These are phyloP conservation scores for Lateolabrax maculatus DNA, from an alignment of 2,797 vertebrate genomes.

Conservation along the genomic window DNA sequence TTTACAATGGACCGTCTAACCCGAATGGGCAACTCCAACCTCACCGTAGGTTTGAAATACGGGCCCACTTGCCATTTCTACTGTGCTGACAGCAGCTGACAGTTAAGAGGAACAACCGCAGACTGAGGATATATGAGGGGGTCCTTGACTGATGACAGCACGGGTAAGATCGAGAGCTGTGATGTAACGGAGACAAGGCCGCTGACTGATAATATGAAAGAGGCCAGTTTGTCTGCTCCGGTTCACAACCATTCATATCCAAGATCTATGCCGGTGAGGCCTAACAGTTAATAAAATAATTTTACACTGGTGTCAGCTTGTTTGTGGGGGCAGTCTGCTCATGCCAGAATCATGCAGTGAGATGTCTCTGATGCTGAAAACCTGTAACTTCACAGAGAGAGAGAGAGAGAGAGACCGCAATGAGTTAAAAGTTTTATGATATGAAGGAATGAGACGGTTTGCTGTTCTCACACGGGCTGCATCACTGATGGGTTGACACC, in stretches of 20 bases:
- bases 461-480: not conserved
- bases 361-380: slow-evolving; percentile 7
- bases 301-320: slow-evolving; percentile 43
- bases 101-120: slow-evolving; percentile 79
- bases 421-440: not conserved
- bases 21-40: slow-evolving; percentile 62
- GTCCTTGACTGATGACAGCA: slow-evolving; percentile 80
- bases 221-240: slow-evolving; percentile 62
- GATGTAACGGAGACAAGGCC: slow-evolving; percentile 77
- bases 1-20: slow-evolving; percentile 69
- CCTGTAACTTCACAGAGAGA: not conserved
- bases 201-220: slow-evolving; percentile 63
- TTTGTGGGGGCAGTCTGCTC: slow-evolving; percentile 22
- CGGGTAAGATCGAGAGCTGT: slow-evolving; percentile 67
- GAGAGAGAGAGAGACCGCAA: not conserved
- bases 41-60: slow-evolving; percentile 70
- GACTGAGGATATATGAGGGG: slow-evolving; percentile 72
- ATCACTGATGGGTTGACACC: not conserved
- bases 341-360: not conserved
- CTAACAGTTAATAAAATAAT: slow-evolving; percentile 51
- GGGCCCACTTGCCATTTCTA: slow-evolving; percentile 70
- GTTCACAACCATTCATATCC: slow-evolving; percentile 69
- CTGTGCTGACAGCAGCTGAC: slow-evolving; percentile 79
- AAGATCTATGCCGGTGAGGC: slow-evolving; percentile 59
- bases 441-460: not conserved